Percentiles rank a stretch among this genome's conserved stretches.
Evolutionary conservation across 2,113 vertebrate species (phyloP).

Genomic region (Bujurquina vittata): DNA sequence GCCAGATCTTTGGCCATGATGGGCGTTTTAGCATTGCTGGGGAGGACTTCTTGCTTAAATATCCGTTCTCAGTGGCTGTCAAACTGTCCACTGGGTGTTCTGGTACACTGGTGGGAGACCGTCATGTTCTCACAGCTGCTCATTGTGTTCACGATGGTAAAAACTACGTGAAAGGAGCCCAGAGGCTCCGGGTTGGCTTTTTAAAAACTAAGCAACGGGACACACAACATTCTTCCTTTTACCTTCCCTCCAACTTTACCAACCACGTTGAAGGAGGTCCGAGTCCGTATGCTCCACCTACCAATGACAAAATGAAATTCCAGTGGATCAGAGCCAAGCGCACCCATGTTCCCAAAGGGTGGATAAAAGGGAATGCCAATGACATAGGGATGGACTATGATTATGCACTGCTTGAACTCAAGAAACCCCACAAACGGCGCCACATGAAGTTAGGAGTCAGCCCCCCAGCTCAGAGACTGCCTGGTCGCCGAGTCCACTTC

Average conservation of each 20-base stretch:
- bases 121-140: slow-evolving; percentile 93
- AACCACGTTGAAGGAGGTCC: slow-evolving; percentile 67
- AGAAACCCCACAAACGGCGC: slow-evolving; percentile 93
- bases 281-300: slow-evolving; percentile 45
- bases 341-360: slow-evolving; percentile 97
- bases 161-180: slow-evolving; percentile 95
- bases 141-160: slow-evolving; percentile 97
- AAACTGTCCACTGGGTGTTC: slow-evolving; percentile 97
- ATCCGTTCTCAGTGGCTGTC: slow-evolving; percentile 93
- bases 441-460: slow-evolving; percentile 97
- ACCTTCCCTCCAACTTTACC: slow-evolving; percentile 51
- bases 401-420: slow-evolving; percentile 94
- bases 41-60: slow-evolving; percentile 90
- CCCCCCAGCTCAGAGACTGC: slow-evolving; percentile 86
- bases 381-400: slow-evolving; percentile 99
- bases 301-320: slow-evolving; percentile 89
- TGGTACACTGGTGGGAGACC: slow-evolving; percentile 91
- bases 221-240: slow-evolving; percentile 41
- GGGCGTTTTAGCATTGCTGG: slow-evolving; percentile 94
- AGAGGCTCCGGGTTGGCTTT: slow-evolving; percentile 93
- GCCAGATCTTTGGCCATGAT: slow-evolving; percentile 95
- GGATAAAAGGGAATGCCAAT: slow-evolving; percentile 96
- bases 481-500: slow-evolving; percentile 92
- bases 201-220: slow-evolving; percentile 88
- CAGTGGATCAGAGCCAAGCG: slow-evolving; percentile 98